Conservation (phyloP, 2,113 vertebrate species). For the Charadrius vociferus region DNA sequence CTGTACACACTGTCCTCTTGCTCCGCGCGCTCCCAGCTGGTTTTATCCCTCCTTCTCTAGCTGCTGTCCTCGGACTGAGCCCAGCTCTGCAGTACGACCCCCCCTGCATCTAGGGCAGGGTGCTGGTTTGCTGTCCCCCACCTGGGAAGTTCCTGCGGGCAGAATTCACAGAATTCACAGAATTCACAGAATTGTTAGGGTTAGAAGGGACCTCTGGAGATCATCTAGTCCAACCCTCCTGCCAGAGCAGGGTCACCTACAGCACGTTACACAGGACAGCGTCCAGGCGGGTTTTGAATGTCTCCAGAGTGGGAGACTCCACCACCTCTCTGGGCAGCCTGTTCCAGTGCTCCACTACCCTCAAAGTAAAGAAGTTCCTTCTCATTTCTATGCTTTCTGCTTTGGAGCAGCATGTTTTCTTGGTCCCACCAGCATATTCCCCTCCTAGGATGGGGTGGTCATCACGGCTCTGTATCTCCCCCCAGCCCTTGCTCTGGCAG, state of each 20-base stretch:
- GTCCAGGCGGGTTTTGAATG: no score
- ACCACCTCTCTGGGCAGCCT: no score
- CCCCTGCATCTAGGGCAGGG: neutral
- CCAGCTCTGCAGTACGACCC: neutral
- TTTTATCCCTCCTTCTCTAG: neutral
- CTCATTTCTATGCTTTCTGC: neutral
- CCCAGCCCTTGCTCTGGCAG: neutral
- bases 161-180: no score
- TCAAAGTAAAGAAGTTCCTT: no score
- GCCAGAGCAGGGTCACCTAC: no score
- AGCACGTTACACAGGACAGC: no score
- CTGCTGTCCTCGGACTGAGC: neutral
- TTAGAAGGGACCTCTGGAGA: no score
- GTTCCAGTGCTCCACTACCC: no score
- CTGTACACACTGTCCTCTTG: slow-evolving; percentile 13
- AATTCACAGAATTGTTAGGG: no score
- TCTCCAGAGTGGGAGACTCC: no score
- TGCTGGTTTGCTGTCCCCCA: neutral
- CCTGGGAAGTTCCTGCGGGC: neutral
- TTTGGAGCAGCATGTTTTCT: neutral
- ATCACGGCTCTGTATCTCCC: rapidly evolving
- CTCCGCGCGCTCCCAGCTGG: neutral
- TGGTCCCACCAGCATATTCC: neutral
- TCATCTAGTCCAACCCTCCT: no score
- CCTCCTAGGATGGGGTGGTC: neutral